A percentile compares a stretch with the other conserved stretches of the same genome.
These are phyloP conservation scores for Todiramphus saurophagus DNA, from an alignment of 2,113 vertebrate genomes.

Conservation along the genomic window DNA sequence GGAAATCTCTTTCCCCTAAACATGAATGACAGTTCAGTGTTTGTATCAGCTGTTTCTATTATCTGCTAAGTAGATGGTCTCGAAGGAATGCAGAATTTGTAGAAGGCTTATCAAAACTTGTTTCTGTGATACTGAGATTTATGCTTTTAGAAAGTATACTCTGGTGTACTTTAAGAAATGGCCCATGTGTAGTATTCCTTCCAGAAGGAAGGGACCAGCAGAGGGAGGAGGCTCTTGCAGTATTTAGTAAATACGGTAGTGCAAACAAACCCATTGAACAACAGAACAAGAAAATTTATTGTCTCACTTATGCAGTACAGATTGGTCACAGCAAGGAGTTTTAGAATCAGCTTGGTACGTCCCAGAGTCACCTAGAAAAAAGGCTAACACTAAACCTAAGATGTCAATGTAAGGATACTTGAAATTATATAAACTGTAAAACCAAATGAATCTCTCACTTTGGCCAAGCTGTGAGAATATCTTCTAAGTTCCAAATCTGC, in stretches of 20 bases:
- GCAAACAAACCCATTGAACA: not conserved
- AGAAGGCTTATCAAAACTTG: not conserved
- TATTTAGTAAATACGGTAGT: not conserved
- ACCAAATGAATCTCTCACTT: not conserved
- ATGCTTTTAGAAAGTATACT: not conserved
- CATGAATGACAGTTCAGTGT: not conserved
- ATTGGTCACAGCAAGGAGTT: not conserved
- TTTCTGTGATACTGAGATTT: not conserved
- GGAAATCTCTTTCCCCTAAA: conserved; percentile 27
- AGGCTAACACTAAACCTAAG: not conserved
- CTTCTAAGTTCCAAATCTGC: not conserved
- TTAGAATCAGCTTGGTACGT: not conserved
- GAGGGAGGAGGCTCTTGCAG: not conserved
- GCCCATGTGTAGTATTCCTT: not conserved
- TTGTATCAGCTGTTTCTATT: not conserved
- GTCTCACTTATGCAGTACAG: not conserved
- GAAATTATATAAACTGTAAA: not conserved
- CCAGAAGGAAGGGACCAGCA: not conserved
- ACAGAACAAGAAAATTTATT: not conserved
- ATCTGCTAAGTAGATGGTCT: not conserved
- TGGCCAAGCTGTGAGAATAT: not conserved
- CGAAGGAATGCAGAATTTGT: not conserved
- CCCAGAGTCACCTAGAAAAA: not conserved
- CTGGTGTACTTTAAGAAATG: not conserved
- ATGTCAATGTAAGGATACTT: not conserved